A percentile compares a stretch with the other conserved stretches of the same genome.
Conservation (phyloP, 1,140 invertebrate genomes). For the Anastrepha obliqua region DNA sequence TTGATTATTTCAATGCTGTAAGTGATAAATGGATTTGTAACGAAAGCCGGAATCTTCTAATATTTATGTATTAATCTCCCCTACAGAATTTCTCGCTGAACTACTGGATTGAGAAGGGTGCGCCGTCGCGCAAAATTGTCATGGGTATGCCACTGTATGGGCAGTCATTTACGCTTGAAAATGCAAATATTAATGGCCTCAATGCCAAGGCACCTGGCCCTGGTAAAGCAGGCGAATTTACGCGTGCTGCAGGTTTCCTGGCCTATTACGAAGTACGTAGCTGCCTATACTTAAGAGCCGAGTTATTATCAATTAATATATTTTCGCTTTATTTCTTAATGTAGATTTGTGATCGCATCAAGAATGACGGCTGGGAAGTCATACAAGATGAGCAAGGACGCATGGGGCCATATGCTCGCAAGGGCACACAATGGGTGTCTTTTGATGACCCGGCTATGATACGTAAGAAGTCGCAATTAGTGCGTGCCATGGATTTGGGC, state of each 20-base stretch:
- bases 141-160: conserved; percentile 95
- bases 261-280: conserved; percentile 92
- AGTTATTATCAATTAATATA: conserved; percentile 2
- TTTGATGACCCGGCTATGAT: conserved; percentile 90
- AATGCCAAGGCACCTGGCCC: conserved; percentile 84
- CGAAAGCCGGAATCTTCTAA: not conserved
- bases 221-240: conserved; percentile 87
- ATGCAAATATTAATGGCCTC: conserved; percentile 79
- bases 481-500: conserved; percentile 84
- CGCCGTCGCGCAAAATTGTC: conserved; percentile 85
- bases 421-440: conserved; percentile 91
- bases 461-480: conserved; percentile 84
- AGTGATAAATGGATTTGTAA: conserved; percentile 58
- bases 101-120: conserved; percentile 91
- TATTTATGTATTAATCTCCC: conserved; percentile 64
- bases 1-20: conserved; percentile 82
- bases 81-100: conserved; percentile 87
- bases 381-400: conserved; percentile 83
- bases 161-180: conserved; percentile 84
- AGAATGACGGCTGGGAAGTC: conserved; percentile 85
- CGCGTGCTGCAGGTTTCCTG: conserved; percentile 88
- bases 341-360: conserved; percentile 87
- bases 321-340: conserved; percentile 33
- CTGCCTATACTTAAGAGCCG: not conserved
- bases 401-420: conserved; percentile 91